Conservation (phyloP, 2,113 vertebrate genomes). For the Pomatorhinus ruficollis region DNA sequence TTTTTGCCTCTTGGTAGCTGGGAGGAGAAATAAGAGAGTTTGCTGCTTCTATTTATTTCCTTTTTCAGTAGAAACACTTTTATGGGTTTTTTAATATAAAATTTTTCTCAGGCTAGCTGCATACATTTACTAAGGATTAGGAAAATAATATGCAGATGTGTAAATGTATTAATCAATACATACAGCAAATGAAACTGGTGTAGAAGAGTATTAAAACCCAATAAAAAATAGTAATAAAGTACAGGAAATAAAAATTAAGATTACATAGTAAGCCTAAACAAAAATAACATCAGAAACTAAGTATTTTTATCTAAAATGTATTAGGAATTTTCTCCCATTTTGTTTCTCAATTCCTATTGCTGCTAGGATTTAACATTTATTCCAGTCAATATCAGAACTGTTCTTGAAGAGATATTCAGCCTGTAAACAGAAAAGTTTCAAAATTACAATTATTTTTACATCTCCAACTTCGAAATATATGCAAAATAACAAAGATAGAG, state of each 20-base stretch:
- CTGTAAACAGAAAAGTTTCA: conserved; percentile 61
- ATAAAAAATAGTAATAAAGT: background rate
- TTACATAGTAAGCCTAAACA: background rate
- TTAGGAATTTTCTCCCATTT: background rate
- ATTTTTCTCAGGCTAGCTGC: background rate
- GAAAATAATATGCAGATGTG: background rate
- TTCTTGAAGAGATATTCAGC: conserved; percentile 85
- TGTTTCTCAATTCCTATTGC: background rate
- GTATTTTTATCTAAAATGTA: background rate
- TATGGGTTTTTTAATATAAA: background rate
- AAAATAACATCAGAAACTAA: background rate
- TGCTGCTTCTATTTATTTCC: background rate
- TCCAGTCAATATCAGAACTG: conserved; percentile 68
- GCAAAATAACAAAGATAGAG: background rate
- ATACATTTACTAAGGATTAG: background rate
- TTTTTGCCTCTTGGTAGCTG: background rate
- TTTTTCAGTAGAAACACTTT: background rate
- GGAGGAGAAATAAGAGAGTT: background rate
- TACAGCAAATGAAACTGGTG: background rate
- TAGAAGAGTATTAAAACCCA: background rate
- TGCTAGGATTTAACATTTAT: background rate
- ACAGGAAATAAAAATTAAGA: background rate
- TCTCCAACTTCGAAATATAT: background rate
- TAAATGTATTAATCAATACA: background rate
- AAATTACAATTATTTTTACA: background rate